Conservation (phyloP, 2,888 invertebrate genomes). For the Himalopsyche anomala region DNA sequence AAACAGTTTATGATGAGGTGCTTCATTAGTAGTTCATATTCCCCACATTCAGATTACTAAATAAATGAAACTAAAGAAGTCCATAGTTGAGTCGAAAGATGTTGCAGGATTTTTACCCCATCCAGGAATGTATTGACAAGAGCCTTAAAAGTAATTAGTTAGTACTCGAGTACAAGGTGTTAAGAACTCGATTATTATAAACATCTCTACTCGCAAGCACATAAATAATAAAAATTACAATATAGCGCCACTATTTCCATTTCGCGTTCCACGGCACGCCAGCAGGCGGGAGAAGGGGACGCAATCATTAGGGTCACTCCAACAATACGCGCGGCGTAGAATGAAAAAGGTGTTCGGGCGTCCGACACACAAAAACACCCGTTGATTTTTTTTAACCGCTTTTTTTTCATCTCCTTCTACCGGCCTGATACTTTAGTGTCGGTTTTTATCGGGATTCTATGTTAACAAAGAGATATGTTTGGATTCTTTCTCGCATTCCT, state of each 20-base stretch:
- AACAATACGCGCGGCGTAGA: conserved; percentile 47
- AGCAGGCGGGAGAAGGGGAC: conserved; percentile 37
- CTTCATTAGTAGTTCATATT: too few relatives aligned
- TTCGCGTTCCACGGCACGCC: background rate
- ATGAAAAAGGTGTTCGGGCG: conserved; percentile 55
- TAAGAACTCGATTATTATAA: too few relatives aligned
- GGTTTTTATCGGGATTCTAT: conserved; percentile 53
- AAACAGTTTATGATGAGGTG: too few relatives aligned
- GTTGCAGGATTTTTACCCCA: too few relatives aligned
- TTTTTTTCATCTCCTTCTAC: conserved; percentile 27
- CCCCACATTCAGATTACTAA: too few relatives aligned
- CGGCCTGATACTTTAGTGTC: conserved; percentile 46
- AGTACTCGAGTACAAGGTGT: too few relatives aligned
- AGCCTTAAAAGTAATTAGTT: too few relatives aligned
- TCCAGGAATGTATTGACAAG: too few relatives aligned
- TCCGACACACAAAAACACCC: conserved; percentile 54
- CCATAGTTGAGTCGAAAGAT: too few relatives aligned
- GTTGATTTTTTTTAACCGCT: conserved; percentile 34
- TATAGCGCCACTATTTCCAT: conserved; percentile 55
- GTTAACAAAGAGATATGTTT: conserved; percentile 59
- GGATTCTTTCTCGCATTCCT: conserved; percentile 59
- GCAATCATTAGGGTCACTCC: conserved; percentile 16
- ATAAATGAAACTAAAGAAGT: too few relatives aligned
- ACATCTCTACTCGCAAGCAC: background rate
- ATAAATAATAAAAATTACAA: conserved; percentile 57